Conservation (phyloP, 2,797 vertebrate species). For the Gambusia yucatana region DNA sequence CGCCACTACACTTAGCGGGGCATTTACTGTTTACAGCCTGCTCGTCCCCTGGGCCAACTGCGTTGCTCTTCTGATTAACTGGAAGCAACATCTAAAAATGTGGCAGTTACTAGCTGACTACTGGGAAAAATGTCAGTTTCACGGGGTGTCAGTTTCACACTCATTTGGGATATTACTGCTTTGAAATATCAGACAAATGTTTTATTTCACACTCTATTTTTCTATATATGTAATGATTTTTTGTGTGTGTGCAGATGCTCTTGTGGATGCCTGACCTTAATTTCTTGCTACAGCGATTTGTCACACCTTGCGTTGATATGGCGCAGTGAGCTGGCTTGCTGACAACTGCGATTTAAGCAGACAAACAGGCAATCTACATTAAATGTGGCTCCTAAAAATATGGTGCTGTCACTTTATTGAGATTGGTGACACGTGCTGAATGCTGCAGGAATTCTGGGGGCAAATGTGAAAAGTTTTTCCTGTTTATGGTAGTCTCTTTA, state of each 20-base stretch:
- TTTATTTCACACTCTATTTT: conserved; percentile 60
- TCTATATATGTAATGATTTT: conserved; percentile 30
- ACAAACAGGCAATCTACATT: conserved; percentile 28
- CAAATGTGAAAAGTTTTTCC: conserved; percentile 24
- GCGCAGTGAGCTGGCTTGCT: conserved; percentile 58
- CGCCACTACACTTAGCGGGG: conserved; percentile 62
- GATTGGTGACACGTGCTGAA: conserved; percentile 16
- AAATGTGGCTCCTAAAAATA: conserved; percentile 25
- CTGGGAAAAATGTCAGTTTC: conserved; percentile 46
- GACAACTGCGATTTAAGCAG: conserved; percentile 49
- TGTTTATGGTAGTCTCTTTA: background rate
- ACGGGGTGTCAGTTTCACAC: conserved; percentile 24
- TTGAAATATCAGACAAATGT: conserved; percentile 47
- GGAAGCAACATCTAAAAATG: conserved; percentile 57
- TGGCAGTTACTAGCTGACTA: conserved; percentile 32
- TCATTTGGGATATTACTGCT: conserved; percentile 23
- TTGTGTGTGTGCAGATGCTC: conserved; percentile 21
- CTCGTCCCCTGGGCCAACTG: conserved; percentile 60
- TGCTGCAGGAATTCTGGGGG: conserved; percentile 4
- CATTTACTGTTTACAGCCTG: conserved; percentile 62
- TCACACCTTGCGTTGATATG: conserved; percentile 58
- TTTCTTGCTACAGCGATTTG: conserved; percentile 57
- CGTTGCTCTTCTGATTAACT: conserved; percentile 70
- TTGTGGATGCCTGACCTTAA: conserved; percentile 51
- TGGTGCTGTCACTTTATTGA: background rate